Conservation (phyloP, 1,140 invertebrate species). For the Zeugodacus cucurbitae region DNA sequence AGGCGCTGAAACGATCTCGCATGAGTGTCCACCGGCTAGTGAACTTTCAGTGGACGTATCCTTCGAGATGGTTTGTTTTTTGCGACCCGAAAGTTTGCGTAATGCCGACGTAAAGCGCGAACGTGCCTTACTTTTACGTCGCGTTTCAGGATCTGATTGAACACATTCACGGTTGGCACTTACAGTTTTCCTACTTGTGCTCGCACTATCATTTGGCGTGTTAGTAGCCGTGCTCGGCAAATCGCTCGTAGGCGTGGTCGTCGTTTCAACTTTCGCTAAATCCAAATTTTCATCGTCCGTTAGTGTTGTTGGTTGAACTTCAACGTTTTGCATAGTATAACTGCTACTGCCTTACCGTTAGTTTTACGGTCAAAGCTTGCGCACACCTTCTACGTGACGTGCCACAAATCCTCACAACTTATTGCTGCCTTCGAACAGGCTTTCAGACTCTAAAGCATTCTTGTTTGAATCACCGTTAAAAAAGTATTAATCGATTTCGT, state of each 20-base stretch:
- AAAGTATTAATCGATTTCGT: not conserved
- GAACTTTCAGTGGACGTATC: not conserved
- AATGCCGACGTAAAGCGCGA: constrained; percentile 62
- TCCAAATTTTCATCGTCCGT: constrained; percentile 32
- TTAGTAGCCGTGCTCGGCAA: not conserved
- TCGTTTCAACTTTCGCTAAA: not conserved
- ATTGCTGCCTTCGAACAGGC: not conserved
- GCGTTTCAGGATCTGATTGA: constrained; percentile 40
- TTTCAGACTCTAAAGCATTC: not conserved
- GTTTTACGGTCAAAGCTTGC: not conserved
- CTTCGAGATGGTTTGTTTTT: not conserved
- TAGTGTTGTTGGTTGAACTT: not conserved
- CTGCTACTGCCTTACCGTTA: not conserved
- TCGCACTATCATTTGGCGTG: not conserved
- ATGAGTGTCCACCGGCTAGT: not conserved
- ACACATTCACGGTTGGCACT: constrained; percentile 36
- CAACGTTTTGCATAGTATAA: constrained; percentile 34
- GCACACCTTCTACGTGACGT: not conserved
- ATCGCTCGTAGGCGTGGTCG: not conserved
- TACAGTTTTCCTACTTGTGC: not conserved
- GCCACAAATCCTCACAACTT: not conserved
- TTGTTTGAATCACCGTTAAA: not conserved
- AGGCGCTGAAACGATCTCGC: not conserved
- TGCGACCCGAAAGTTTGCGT: constrained; percentile 54
- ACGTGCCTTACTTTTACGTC: constrained; percentile 53